Evolutionary conservation across 2,888 invertebrate species (phyloP).

Genomic region (Melipona beecheii): DNA sequence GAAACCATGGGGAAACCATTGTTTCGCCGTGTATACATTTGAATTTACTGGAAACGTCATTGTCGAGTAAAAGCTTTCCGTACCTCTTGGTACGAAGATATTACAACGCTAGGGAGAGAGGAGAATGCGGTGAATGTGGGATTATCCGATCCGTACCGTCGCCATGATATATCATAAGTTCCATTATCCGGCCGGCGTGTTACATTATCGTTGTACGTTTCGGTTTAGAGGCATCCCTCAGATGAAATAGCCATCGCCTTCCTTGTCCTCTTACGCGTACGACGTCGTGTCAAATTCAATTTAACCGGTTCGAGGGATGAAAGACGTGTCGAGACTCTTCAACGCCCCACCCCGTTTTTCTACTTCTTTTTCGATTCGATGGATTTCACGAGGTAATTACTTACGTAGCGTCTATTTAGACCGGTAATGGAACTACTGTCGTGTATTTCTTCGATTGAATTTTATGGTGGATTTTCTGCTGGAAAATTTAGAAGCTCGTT

Average conservation of each 20-base stretch:
- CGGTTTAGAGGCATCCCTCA: constrained; percentile 72
- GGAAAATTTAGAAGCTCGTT: constrained; percentile 14
- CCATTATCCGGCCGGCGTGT: constrained; percentile 72
- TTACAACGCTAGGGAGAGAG: constrained; percentile 45
- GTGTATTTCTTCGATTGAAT: constrained; percentile 5
- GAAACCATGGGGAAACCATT: constrained; percentile 18
- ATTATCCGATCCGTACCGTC: constrained; percentile 61
- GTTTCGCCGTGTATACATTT: constrained; percentile 50
- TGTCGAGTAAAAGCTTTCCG: constrained; percentile 43
- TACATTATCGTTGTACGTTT: constrained; percentile 77
- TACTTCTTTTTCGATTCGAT: neutral
- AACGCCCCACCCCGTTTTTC: constrained; percentile 15
- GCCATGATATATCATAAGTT: constrained; percentile 77
- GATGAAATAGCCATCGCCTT: constrained; percentile 69
- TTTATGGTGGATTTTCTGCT: constrained; percentile 2
- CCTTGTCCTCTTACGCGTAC: constrained; percentile 50
- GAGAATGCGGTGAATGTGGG: constrained; percentile 48
- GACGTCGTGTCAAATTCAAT: constrained; percentile 68
- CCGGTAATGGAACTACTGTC: neutral
- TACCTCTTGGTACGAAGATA: constrained; percentile 50
- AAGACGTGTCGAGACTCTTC: constrained; percentile 68
- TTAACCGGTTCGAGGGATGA: constrained; percentile 57
- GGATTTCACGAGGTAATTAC: constrained; percentile 47
- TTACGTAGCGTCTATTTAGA: neutral
- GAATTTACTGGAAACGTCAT: constrained; percentile 41